phyloP scores from a whole-genome alignment of 2,113 vertebrate genomes.

The Cebus imitator region DNA sequence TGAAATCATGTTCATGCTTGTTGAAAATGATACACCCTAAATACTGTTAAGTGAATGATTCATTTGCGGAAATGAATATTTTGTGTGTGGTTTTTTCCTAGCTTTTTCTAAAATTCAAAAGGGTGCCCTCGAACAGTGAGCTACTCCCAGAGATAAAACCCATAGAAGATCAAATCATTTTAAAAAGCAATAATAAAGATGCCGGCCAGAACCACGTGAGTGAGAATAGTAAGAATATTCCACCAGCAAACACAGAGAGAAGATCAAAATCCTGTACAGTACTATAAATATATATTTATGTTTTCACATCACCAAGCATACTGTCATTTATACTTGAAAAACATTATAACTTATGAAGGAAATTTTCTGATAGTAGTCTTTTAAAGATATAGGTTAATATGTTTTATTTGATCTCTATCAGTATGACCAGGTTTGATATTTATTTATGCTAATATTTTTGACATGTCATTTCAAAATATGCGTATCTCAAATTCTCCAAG shows the following conservation, averaged over 20 bases:
- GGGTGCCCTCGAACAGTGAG: constrained; percentile 73
- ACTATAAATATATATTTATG: constrained; percentile 55
- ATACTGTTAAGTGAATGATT: constrained; percentile 29
- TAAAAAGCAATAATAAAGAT: constrained; percentile 76
- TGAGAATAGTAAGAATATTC: constrained; percentile 72
- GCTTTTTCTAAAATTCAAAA: constrained; percentile 83
- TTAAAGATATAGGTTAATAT: constrained; percentile 68
- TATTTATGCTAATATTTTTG: constrained; percentile 82
- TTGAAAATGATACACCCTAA: constrained; percentile 17
- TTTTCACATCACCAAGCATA: constrained; percentile 70
- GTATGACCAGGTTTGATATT: constrained; percentile 77
- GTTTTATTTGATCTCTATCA: constrained; percentile 73
- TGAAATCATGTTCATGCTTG: constrained; percentile 24
- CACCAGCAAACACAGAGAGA: constrained; percentile 69
- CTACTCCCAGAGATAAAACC: constrained; percentile 69
- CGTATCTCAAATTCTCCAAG: constrained; percentile 70
- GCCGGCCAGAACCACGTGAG: constrained; percentile 75
- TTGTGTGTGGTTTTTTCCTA: constrained; percentile 72
- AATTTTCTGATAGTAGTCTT: constrained; percentile 63
- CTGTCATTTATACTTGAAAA: constrained; percentile 83
- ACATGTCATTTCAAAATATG: constrained; percentile 48
- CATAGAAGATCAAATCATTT: constrained; percentile 73
- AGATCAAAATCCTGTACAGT: constrained; percentile 80
- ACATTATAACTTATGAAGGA: constrained; percentile 60
- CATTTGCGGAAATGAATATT: constrained; percentile 53